Base-by-base conservation (phyloP, 2,797 vertebrate genomes). In the Centropyge bicolor region DNA sequence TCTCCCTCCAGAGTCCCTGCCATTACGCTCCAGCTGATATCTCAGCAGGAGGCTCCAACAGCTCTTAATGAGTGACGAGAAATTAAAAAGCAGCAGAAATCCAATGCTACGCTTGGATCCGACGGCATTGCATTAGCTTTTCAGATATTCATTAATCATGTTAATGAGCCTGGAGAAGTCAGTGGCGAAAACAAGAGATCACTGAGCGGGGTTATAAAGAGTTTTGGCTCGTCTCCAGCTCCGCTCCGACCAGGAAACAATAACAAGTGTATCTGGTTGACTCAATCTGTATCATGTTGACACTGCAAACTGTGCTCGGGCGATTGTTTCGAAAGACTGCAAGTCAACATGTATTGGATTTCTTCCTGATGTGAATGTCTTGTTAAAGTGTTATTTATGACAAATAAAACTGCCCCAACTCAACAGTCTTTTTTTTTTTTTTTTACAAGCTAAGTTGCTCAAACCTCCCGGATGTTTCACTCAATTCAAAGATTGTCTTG, bases 81-180 rank as follows among this genome's bases (percentile, higher is more conserved):
- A 84, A 86, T 76, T 74, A 76, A 89, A 86, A 85, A 74, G 69
- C 60, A 13, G 69, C 62, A 57, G 69, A 87, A 90, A 72, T 79
- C 57, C 64, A 77, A 48, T 80, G 83, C 78, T 83, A 52, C 73
- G 82, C 78, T 93, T 81, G 81, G 88, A 90, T 72, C 74, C 38
- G 27, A 64, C 74, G 56, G 66, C 71, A 76, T 88, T 71, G 70
- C 79, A 86, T 91, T 86, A 88, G 66, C 52, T 57, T 61, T 56
- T 81, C 63, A 84, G 68, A 85, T 68, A 73, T 62, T 20, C 85
- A 91, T 92, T 80, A 83, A 90, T 94, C 85, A 87, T 36, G 61
- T 65, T 75, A 89, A 93, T 85, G 79, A 84, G 68, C 46, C 70
- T 40, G 45, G 63, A 82, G 79, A 71, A 77, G 83, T 77, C 84